Base-by-base conservation (phyloP, 2,113 vertebrate genomes). In the Cettia cetti region DNA sequence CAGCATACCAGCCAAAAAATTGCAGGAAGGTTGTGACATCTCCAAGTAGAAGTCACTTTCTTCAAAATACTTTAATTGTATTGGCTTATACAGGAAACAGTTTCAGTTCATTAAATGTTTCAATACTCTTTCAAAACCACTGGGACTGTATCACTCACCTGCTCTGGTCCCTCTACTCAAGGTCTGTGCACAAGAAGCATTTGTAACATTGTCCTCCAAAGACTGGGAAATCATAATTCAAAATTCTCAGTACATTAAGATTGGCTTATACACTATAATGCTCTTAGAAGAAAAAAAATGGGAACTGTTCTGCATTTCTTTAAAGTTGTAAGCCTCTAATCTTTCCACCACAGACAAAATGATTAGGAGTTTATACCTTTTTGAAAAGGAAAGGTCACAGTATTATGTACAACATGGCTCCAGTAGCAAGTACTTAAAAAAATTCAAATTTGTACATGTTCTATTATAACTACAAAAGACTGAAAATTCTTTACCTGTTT, bases 71-170 rank as follows among this genome's bases (percentile, higher is more conserved):
- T 18, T n/a, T 21, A 45, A 71, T 11, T 49, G 9, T 22, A 49
- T 21, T 54, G 17, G 23, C 31, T 49, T 28, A 28, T 1, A 45
- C 4, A 89, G 5, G 8, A 61, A 39, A 61, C 31, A 71, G 57
- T 31, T 53, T 14, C 80, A 65, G 65, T 27, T 72, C 7, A n/a
- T 7, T 10, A 40, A 35, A 52, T 8, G 2, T 60, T 21, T 57
- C 12, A 2, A 0, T 6, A 4, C 15, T 45, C 19, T 23, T 39
- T 30, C 33, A 4, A 23, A 26, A 21, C 35, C 13, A 30, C 2
- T 28, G 35, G 20, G 49, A 42, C 24, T 66, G 22, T 22, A 80
- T 26, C 71, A 66, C 21, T 63, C 52, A 80, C 13, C 23, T 54
- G 63, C 53, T 76, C 71, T 59, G 24, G 42, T 88, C 28, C 31